These are phyloP conservation scores for Pterostichus niger DNA, from an alignment of 2,888 invertebrate species.

Conservation along the genomic window DNA sequence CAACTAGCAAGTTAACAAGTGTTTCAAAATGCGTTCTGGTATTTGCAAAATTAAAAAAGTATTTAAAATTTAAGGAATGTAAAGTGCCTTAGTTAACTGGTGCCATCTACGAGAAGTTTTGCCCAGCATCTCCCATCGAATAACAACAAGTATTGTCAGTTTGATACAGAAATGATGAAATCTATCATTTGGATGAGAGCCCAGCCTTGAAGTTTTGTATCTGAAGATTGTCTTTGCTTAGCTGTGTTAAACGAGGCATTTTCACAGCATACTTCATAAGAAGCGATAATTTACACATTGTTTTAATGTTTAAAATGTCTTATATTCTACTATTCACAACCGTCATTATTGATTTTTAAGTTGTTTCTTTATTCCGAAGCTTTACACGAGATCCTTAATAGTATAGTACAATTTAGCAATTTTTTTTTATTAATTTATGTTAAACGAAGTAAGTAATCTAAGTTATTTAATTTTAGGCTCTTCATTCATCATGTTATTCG, in stretches of 20 bases:
- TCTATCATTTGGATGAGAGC: constrained; percentile 24
- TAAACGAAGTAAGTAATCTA: constrained; percentile 58
- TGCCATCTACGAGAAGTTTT: too few relatives aligned
- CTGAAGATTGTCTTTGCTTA: constrained; percentile 71
- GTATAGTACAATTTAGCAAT: constrained; percentile 61
- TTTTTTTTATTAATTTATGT: constrained; percentile 24
- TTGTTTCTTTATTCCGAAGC: constrained; percentile 62
- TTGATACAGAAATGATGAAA: constrained; percentile 22
- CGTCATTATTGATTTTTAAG: constrained; percentile 73
- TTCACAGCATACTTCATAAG: constrained; percentile 66
- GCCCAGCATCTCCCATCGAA: too few relatives aligned
- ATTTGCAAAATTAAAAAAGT: too few relatives aligned
- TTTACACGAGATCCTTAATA: constrained; percentile 62
- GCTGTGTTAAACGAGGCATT: constrained; percentile 71
- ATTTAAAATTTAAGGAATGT: too few relatives aligned
- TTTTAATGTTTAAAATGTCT: constrained; percentile 65
- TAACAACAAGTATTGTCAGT: constrained; percentile 41
- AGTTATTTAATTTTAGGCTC: constrained; percentile 58
- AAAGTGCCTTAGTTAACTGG: too few relatives aligned
- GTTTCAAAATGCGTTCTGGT: too few relatives aligned
- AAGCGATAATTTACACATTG: constrained; percentile 65
- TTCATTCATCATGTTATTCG: constrained; percentile 51
- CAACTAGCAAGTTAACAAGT: too few relatives aligned
- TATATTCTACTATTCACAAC: constrained; percentile 72
- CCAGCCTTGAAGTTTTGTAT: constrained; percentile 42